These are phyloP conservation scores for Acrocyrtus sp. DNA, from an alignment of 2,888 invertebrate species.

Conservation along the genomic window DNA sequence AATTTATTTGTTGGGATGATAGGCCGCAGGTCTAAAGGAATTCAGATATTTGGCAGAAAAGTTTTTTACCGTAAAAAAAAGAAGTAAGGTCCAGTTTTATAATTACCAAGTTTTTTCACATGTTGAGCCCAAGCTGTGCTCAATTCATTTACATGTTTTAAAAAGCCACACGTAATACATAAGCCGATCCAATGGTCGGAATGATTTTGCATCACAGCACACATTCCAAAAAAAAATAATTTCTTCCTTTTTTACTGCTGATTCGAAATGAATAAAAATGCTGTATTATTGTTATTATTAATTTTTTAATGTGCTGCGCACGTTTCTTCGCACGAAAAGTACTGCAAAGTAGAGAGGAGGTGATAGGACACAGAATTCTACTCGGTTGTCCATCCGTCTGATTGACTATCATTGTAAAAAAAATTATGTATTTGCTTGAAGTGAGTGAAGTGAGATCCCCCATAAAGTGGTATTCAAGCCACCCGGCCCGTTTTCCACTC, in stretches of 20 bases:
- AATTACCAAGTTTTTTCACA: constrained; percentile 24
- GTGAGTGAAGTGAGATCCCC: constrained; percentile 16
- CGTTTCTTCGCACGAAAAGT: constrained; percentile 44
- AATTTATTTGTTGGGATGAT: background rate
- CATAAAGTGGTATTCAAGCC: constrained; percentile 15
- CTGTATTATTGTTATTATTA: constrained; percentile 8
- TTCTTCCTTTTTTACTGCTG: background rate
- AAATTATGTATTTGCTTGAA: too few relatives aligned
- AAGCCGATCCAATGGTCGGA: too few relatives aligned
- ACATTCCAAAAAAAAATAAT: background rate
- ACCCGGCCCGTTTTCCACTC: constrained; percentile 20
- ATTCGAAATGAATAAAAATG: background rate
- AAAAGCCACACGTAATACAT: too few relatives aligned
- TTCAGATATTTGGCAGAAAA: too few relatives aligned
- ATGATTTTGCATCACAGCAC: constrained; percentile 4
- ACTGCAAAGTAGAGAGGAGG: background rate
- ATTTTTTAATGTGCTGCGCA: constrained; percentile 47
- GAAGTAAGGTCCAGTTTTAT: constrained; percentile 29
- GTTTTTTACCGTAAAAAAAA: too few relatives aligned
- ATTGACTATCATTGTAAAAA: constrained; percentile 32
- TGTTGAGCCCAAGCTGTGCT: constrained; percentile 19
- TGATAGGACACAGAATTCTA: background rate
- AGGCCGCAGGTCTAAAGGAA: background rate
- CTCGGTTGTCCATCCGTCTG: background rate
- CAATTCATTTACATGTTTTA: background rate